phyloP scores from a whole-genome alignment of 1,140 invertebrate species.

The Andricus grossulariae region DNA sequence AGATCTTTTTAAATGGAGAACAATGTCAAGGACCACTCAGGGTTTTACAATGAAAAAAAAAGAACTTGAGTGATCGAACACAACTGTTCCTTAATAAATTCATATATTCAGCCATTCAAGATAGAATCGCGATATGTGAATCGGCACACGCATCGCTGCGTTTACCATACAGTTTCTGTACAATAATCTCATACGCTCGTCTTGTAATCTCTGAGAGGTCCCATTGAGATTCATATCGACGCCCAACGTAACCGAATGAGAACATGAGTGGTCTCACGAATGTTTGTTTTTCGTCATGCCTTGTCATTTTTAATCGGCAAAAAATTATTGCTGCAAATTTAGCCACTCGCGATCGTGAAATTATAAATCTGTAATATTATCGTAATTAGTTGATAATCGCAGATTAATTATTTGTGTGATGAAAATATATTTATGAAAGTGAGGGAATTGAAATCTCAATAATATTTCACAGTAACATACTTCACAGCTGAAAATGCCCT shows the following conservation, averaged over 20 bases:
- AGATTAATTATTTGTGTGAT: too few species aligned
- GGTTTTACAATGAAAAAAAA: conserved; percentile 8
- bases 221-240: conserved; percentile 54
- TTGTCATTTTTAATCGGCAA: conserved; percentile 10
- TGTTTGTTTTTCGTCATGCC: conserved; percentile 29
- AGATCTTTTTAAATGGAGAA: conserved; percentile 2
- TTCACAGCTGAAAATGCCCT: too few species aligned
- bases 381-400: too few species aligned
- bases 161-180: conserved; percentile 52
- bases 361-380: neutral
- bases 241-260: conserved; percentile 35
- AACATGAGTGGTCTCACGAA: conserved; percentile 17
- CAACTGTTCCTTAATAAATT: conserved; percentile 62
- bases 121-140: conserved; percentile 51
- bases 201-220: conserved; percentile 55
- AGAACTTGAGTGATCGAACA: conserved; percentile 51
- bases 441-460: too few species aligned
- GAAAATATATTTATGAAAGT: too few species aligned
- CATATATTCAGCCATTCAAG: conserved; percentile 62
- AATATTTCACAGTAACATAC: too few species aligned
- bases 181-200: conserved; percentile 58
- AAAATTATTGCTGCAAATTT: conserved; percentile 30
- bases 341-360: conserved; percentile 43
- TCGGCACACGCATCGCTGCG: conserved; percentile 46
- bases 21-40: conserved; percentile 27